Percentiles rank a stretch among this genome's conserved stretches.
These are phyloP conservation scores for Lepilemur septentrionalis DNA, from an alignment of 2,797 vertebrate genomes.

Conservation along the genomic window DNA sequence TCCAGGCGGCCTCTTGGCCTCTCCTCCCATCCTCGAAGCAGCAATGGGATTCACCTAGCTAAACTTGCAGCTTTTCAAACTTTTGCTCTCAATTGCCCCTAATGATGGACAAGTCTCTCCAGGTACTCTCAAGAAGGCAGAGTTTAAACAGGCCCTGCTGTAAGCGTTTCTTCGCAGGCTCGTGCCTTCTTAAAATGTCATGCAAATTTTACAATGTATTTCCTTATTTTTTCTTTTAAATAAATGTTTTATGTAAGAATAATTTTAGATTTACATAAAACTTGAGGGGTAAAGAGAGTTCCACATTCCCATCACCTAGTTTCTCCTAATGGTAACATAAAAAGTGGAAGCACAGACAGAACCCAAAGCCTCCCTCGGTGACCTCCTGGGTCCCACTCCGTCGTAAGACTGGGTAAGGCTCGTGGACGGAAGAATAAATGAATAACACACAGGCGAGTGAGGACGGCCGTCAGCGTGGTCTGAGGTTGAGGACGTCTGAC, in stretches of 20 bases:
- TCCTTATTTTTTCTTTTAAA: not conserved
- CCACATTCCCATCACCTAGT: not conserved
- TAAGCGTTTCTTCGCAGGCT: not conserved
- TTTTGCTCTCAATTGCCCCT: not conserved
- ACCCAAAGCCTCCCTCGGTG: not conserved
- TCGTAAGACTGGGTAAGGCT: not conserved
- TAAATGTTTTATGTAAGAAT: conserved; percentile 7
- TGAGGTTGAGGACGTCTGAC: not conserved
- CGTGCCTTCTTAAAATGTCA: not conserved
- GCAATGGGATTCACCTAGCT: not conserved
- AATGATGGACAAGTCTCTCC: not conserved
- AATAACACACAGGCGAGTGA: not conserved
- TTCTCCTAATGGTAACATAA: not conserved
- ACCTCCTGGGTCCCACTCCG: not conserved
- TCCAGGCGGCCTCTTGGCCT: not conserved
- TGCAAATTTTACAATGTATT: not conserved
- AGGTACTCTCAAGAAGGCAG: not conserved
- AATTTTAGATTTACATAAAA: not conserved
- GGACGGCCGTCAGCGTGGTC: not conserved
- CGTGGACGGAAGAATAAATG: not conserved
- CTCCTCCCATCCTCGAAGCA: not conserved
- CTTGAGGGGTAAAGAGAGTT: not conserved
- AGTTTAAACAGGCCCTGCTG: not conserved
- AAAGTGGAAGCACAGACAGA: not conserved
- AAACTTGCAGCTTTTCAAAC: not conserved